Conservation (phyloP, 2,888 invertebrate species). For the Leucophora obtusa region DNA sequence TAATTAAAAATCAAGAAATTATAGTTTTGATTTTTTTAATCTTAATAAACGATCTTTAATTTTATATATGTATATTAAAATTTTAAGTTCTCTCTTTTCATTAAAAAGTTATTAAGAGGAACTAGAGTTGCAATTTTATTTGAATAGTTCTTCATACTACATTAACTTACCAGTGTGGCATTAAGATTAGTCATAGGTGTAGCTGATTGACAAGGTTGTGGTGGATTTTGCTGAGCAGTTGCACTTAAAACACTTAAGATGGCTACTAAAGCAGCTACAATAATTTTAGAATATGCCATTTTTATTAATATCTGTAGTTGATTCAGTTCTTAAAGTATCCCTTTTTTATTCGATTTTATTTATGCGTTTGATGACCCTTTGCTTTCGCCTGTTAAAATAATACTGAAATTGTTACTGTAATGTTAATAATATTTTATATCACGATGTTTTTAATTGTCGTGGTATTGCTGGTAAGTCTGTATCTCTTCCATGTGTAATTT, state of each 20-base stretch:
- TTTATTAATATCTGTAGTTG: not conserved
- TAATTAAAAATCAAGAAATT: too few relatives aligned
- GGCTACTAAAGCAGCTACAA: constrained; percentile 7
- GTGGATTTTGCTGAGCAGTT: constrained; percentile 16
- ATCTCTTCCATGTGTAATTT: constrained; percentile 26
- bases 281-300: constrained; percentile 27
- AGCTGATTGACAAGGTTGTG: constrained; percentile 29
- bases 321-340: not conserved
- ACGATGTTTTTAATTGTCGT: not conserved
- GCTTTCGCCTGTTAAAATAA: constrained; percentile 31
- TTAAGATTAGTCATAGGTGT: constrained; percentile 34
- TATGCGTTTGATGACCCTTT: constrained; percentile 5
- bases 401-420: constrained; percentile 38
- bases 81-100: too few relatives aligned
- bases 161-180: constrained; percentile 42
- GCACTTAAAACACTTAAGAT: constrained; percentile 22
- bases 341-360: not conserved
- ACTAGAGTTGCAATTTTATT: too few relatives aligned
- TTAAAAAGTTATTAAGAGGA: too few relatives aligned
- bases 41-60: too few relatives aligned
- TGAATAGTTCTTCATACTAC: not conserved
- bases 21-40: too few relatives aligned
- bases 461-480: constrained; percentile 1
- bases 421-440: constrained; percentile 55
- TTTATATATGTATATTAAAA: too few relatives aligned